Evolutionary conservation across 2,888 invertebrate genomes (phyloP).

Genomic region (Sarcophaga subvicina): DNA sequence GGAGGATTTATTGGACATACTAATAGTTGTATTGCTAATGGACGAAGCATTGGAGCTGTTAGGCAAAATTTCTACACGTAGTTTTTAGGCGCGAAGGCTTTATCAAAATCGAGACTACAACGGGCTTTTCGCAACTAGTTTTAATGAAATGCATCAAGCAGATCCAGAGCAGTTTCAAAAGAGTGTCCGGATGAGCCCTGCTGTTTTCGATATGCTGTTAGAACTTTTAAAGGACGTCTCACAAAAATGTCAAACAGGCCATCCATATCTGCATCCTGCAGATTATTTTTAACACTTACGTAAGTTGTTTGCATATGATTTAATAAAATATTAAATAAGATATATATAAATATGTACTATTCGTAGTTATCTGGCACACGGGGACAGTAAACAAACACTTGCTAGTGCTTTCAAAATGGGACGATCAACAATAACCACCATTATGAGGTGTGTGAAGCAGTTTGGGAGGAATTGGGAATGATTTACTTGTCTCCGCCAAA

Average conservation of each 20-base stretch:
- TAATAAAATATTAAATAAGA: too few species aligned
- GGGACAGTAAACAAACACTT: too few species aligned
- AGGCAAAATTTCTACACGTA: background rate
- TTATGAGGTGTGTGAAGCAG: too few species aligned
- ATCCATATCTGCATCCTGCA: background rate
- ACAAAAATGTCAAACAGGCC: conserved; percentile 13
- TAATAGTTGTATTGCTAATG: background rate
- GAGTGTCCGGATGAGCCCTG: background rate
- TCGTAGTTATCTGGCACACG: too few species aligned
- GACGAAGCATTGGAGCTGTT: background rate
- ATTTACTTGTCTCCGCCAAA: too few species aligned
- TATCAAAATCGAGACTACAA: conserved; percentile 9
- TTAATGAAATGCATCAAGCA: conserved; percentile 17
- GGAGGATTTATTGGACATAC: conserved; percentile 8
- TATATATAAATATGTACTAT: too few species aligned
- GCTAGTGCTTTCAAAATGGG: too few species aligned
- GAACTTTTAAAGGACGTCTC: conserved; percentile 7
- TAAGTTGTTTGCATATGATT: too few species aligned
- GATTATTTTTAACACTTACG: too few species aligned
- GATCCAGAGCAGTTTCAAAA: too few species aligned
- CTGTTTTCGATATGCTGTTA: conserved; percentile 10
- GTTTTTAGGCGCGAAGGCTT: conserved; percentile 8
- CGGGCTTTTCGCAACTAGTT: background rate
- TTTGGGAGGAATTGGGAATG: too few species aligned
- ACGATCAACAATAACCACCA: too few species aligned